Evolutionary conservation across 2,888 invertebrate genomes (phyloP), one percentile per base, ranked within the genome.

Genomic region (Amblyjoppa fuscipennis): DNA sequence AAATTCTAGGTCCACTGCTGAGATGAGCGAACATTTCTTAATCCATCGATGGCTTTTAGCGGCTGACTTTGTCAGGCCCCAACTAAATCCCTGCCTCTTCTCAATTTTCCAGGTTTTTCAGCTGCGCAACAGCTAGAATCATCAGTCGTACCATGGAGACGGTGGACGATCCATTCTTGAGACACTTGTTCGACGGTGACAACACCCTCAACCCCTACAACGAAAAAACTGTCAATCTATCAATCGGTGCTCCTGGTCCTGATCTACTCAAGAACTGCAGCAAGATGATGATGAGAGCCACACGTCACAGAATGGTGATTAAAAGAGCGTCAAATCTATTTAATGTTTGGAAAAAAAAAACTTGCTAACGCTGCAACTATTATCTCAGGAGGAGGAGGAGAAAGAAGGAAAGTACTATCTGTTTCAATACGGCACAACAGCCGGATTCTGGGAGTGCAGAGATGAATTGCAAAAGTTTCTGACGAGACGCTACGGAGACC

Each of bases 371-470:
- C 13, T 79, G 11, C 16, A 31, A 20, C 11, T 20, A 64, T 70
- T 28, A 38, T 59, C 49, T 16, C 81, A 94, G 94, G 90, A 92
- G 49, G 91, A 91, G 85, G 94, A 94, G 84, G 91, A 92, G 49
- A 90, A 91, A 11, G 92, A 93, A 74, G 93, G 92, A 4, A 93
- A 93, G 59, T 92, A 93, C 81, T 94, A 93, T 87, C 91, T 95
- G 0, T 96, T 95, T 89, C 95, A 95, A 92, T 96, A 96, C 90
- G 96, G 95, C 7, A 94, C 95, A n/a, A 94, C 94, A 0, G 93
- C 94, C 31, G 95, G 95, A 0, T 90, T 93, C n/a, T 94, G 94
- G 92, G 95, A 94, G 84, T 94, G 94, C 80, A 94, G 95, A 20
- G 93, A 93, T 7, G 94, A 94, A 84, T 92, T 95, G 81, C 93